A percentile compares a stretch with the other conserved stretches of the same genome.
phyloP scores from a whole-genome alignment of 2,797 vertebrate genomes.

The Huso huso region DNA sequence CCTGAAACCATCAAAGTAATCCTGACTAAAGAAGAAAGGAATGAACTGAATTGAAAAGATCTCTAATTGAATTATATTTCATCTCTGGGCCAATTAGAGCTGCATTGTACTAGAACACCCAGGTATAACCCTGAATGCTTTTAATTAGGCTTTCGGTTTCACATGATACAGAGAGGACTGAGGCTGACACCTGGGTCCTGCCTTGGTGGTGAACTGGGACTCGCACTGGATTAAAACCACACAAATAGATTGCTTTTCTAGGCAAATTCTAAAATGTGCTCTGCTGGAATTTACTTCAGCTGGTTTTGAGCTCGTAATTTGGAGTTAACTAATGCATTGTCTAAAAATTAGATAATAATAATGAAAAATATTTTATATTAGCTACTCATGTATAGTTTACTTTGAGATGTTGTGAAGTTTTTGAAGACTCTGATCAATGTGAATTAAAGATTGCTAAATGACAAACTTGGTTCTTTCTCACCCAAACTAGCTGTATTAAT shows the following conservation, averaged over 20 bases:
- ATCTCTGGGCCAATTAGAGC: constrained; percentile 71
- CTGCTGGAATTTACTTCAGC: no score
- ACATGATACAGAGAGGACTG: not conserved
- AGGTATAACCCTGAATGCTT: constrained; percentile 44
- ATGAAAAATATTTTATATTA: no score
- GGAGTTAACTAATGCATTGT: no score
- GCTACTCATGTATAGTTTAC: no score
- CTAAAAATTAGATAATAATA: no score
- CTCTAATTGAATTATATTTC: constrained; percentile 71
- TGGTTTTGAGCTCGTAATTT: no score
- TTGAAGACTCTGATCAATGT: no score
- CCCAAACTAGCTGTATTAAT: no score
- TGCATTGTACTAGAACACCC: constrained; percentile 54
- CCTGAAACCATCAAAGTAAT: constrained; percentile 75
- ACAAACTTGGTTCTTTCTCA: no score
- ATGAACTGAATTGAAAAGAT: constrained; percentile 64
- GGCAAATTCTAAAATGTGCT: no score
- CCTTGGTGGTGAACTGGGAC: constrained; percentile 4
- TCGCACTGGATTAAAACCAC: not conserved
- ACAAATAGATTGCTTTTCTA: constrained; percentile 7
- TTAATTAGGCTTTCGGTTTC: constrained; percentile 9
- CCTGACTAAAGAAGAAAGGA: constrained; percentile 60
- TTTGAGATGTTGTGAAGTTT: no score
- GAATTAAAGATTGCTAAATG: no score
- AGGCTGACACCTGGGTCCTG: constrained; percentile 5